phyloP scores from a whole-genome alignment of 2,797 vertebrate genomes.

The Menidia menidia region DNA sequence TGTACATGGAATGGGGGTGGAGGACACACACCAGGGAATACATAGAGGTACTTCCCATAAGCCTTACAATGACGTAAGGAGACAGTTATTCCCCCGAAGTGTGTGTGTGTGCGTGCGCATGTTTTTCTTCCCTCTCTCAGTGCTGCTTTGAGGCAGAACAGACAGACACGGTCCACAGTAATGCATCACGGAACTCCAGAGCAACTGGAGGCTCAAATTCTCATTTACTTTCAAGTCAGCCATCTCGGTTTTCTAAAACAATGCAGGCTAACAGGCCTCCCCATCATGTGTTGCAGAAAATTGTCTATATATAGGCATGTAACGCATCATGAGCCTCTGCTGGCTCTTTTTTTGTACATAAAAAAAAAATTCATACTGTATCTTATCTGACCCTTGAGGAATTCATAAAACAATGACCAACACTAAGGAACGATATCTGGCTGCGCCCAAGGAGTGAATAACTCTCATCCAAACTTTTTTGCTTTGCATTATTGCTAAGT shows the following conservation, averaged over 20 bases:
- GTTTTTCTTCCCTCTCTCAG: conserved; percentile 54
- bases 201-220: conserved; percentile 35
- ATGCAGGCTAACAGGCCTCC: conserved; percentile 20
- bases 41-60: conserved; percentile 70
- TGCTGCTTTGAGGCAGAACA: conserved; percentile 57
- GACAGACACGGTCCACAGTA: conserved; percentile 58
- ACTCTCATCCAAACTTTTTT: not conserved
- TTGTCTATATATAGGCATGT: conserved; percentile 41
- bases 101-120: not conserved
- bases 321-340: conserved; percentile 44
- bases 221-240: conserved; percentile 18
- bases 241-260: conserved; percentile 38
- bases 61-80: conserved; percentile 69
- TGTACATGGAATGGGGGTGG: too few species aligned
- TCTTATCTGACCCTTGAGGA: conserved; percentile 1
- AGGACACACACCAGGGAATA: conserved; percentile 55
- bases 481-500: not conserved
- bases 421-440: not conserved
- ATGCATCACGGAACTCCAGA: conserved; percentile 42
- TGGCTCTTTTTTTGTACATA: not conserved
- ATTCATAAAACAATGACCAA: conserved; percentile 3
- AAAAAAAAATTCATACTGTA: conserved; percentile 13
- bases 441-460: not conserved
- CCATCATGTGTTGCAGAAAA: conserved; percentile 43
- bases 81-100: conserved; percentile 73